Conservation (phyloP, 2,797 vertebrate genomes). For the Notamacropus eugenii region DNA sequence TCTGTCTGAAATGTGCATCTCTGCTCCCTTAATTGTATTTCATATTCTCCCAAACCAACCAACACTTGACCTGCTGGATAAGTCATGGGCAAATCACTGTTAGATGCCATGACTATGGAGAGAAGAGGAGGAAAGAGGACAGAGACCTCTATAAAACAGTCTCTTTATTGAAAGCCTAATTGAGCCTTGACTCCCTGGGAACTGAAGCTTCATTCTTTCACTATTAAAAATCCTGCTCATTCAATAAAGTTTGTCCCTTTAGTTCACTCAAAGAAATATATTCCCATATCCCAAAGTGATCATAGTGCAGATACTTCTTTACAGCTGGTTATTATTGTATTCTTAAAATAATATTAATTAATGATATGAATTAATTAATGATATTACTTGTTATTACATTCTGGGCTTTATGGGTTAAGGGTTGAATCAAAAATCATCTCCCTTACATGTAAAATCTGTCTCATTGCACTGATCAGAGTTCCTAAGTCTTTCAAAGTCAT, state of each 20-base stretch:
- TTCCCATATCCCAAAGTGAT: not conserved
- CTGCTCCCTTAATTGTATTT: not conserved
- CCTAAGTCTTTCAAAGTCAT: not conserved
- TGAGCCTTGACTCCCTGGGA: not conserved
- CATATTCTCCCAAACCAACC: not conserved
- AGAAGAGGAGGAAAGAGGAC: not conserved
- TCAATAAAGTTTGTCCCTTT: not conserved
- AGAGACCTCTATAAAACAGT: not conserved
- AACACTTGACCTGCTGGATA: not conserved
- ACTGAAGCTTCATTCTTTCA: not conserved
- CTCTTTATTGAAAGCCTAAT: not conserved
- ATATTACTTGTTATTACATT: not conserved
- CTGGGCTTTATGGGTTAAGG: not conserved
- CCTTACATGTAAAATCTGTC: not conserved
- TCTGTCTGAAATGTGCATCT: not conserved
- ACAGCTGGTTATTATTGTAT: not conserved
- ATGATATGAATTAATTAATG: no score
- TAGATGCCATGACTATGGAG: not conserved
- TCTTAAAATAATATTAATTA: no score
- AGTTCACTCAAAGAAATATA: not conserved
- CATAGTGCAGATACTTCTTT: not conserved
- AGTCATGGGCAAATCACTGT: not conserved
- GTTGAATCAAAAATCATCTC: not conserved
- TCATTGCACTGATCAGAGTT: not conserved
- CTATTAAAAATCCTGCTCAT: not conserved